Conservation (phyloP, 2,888 invertebrate species). For the Aphelenchoides bicaudatus region DNA sequence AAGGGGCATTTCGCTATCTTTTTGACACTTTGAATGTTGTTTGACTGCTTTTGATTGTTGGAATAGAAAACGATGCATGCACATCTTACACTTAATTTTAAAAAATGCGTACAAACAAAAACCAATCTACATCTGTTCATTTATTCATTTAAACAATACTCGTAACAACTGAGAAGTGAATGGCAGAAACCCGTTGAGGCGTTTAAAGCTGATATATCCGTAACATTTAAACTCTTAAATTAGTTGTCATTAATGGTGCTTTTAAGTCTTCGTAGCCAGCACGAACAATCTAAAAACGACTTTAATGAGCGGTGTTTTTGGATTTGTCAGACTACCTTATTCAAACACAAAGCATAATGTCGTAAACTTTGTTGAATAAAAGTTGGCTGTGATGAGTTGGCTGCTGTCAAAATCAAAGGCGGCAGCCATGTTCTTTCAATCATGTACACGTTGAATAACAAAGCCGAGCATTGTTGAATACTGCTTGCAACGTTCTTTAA, state of each 20-base stretch:
- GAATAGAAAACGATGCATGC: no score
- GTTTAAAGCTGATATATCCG: no score
- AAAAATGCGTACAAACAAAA: neutral
- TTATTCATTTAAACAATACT: neutral
- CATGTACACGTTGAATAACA: conserved; percentile 26
- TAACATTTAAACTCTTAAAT: no score
- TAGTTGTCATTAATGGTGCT: conserved; percentile 7
- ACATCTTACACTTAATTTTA: neutral
- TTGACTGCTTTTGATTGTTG: no score
- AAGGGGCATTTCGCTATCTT: no score
- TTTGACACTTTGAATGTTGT: no score
- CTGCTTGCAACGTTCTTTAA: neutral
- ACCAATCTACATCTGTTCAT: neutral
- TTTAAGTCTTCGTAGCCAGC: neutral
- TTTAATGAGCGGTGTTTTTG: neutral
- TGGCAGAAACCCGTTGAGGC: neutral
- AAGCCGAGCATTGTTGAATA: conserved; percentile 20
- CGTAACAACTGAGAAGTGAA: neutral
- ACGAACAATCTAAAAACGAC: conserved; percentile 2
- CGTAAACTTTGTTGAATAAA: conserved; percentile 1
- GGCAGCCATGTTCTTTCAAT: conserved; percentile 18
- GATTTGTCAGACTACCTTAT: conserved; percentile 11
- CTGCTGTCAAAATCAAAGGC: conserved; percentile 16
- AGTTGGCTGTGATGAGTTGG: conserved; percentile 9
- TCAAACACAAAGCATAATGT: conserved; percentile 15